Evolutionary conservation across 2,797 vertebrate species (phyloP), one percentile per base, ranked within the genome.

Genomic region (Microcaecilia unicolor): DNA sequence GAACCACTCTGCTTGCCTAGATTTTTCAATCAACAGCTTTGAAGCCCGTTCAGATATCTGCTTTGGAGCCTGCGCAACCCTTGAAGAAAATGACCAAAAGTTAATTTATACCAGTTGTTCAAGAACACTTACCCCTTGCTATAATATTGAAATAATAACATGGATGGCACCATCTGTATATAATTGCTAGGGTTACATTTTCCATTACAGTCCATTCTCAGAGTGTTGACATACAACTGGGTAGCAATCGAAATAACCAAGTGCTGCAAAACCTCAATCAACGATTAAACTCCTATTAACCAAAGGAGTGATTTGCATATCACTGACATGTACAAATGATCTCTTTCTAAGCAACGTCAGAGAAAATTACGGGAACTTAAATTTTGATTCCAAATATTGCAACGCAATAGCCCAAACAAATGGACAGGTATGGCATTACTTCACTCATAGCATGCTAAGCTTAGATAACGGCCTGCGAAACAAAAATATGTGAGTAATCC

Each of bases 401-500:
- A 61, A 70, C 66, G 67, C 51, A 59, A 44, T 42, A 58, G 45
- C 55, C 53, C 56, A 55, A 67, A 35, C 57, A 67, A 64, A 74
- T 61, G 50, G 61, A 59, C 62, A 72, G 69, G 71, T 66, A 72
- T 42, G 64, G 53, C 55, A 58, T 74, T 34, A 73, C 64, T 73
- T 67, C 67, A 71, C 67, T 48, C 43, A 49, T 18, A 37, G 52
- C 55, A 48, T 37, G 47, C 51, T 27, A 65, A 33, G 49, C 33
- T 72, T 70, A 72, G 67, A 70, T 19, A 23, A 1, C 15, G 16
- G 55, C 67, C 61, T 29, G 19, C 1, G 1, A 29, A 58, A 22
- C 10, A 54, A 54, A 61, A 62, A 58, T 30, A 34, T 47, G 61
- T 56, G 44, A 48, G 55, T 43, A 28, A 44, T 58, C 64, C 67